Evolutionary conservation across 2,888 invertebrate genomes (phyloP).

Genomic region (Watsonalla binaria): DNA sequence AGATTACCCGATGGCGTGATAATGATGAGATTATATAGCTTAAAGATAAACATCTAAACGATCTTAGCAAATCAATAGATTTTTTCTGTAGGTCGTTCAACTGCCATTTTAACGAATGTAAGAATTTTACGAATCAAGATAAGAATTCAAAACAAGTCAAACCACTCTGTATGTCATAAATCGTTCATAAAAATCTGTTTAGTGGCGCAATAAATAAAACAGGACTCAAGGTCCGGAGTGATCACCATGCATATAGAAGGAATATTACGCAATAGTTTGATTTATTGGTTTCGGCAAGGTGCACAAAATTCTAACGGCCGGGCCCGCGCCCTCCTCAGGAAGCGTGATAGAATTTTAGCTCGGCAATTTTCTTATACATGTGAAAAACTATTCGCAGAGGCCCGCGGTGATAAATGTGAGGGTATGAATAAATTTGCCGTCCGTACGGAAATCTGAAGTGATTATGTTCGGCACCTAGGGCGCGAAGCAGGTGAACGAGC

Average conservation of each 20-base stretch:
- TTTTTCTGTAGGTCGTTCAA: constrained; percentile 17
- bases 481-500: constrained; percentile 47
- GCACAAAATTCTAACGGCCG: constrained; percentile 63
- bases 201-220: constrained; percentile 65
- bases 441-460: constrained; percentile 60
- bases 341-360: constrained; percentile 66
- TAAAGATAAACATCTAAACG: constrained; percentile 7
- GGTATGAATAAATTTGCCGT: constrained; percentile 73
- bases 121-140: constrained; percentile 26
- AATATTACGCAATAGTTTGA: constrained; percentile 74
- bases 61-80: constrained; percentile 3
- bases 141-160: constrained; percentile 33
- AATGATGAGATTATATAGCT: neutral
- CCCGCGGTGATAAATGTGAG: constrained; percentile 68
- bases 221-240: constrained; percentile 41
- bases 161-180: constrained; percentile 42
- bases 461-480: constrained; percentile 61
- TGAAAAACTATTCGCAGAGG: constrained; percentile 64
- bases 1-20: constrained; percentile 6
- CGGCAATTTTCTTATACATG: constrained; percentile 66
- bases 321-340: constrained; percentile 40
- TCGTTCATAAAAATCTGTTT: constrained; percentile 65
- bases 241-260: constrained; percentile 70
- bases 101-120: constrained; percentile 18
- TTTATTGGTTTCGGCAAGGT: constrained; percentile 75